Evolutionary conservation across 1,140 invertebrate species (phyloP), one percentile per base, ranked within the genome.

Genomic region (Drosophila pachea): DNA sequence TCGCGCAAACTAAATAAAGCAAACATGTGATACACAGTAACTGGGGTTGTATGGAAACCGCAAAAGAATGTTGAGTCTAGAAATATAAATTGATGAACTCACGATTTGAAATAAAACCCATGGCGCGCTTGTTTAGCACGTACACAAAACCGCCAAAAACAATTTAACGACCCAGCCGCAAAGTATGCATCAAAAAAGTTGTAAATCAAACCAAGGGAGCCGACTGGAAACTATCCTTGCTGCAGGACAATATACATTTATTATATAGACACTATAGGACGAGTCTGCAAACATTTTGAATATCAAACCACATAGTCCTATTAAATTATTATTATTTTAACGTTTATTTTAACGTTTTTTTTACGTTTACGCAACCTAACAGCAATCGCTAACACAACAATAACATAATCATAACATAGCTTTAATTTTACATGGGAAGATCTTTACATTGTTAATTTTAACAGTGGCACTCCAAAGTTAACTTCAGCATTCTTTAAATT

Each of bases 101-200:
- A 11, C 22, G 36, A 38, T 69, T 78, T 49, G 6, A 70, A 61
- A 60, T 45, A 58, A 77, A 78, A 74, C 48, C 45, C 47, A 60
- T 83, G 73, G 45, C 49, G 48, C 73, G 67, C 76, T 75, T 49
- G 69, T 78, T 83, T 75, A 75, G 72, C 76, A 75, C 76, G 79
- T 78, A 54, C 68, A 63, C 38, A 66, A 83, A 79, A 68, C 78
- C 78, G 36, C 68, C 47, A 38, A 65, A 84, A 67, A 59, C 64
- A 75, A 82, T 79, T 78, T 69, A 43, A 7, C 49, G 58, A 58
- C 35, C 47, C 64, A 56, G 72, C 79, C 78, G 49, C 72, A 78
- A 82, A 82, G 78, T 77, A 83, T 71, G 79, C 64, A 78, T 73
- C 54, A n/a, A 48, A 58, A 64, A 52, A 65, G 7, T 38, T 7